phyloP scores from a whole-genome alignment of 2,113 vertebrate species.

The Redunca redunca region DNA sequence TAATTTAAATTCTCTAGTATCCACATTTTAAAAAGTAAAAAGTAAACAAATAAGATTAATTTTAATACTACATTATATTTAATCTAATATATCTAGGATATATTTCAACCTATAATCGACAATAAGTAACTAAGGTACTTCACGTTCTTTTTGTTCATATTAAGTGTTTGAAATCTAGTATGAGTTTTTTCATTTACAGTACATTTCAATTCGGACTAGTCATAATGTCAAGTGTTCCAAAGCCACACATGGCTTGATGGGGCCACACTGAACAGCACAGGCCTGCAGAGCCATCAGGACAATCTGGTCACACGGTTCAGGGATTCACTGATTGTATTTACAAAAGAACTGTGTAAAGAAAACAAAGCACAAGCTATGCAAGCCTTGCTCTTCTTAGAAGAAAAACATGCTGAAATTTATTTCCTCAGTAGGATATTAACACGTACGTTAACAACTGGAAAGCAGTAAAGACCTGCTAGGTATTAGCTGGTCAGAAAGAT shows the following conservation, averaged over 20 bases:
- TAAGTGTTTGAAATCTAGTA: neutral
- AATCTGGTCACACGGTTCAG: neutral
- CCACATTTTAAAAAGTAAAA: neutral
- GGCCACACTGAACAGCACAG: neutral
- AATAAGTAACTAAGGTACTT: neutral
- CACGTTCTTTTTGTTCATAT: neutral
- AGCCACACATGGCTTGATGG: neutral
- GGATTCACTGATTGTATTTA: neutral
- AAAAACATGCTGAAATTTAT: neutral
- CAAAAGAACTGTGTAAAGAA: neutral
- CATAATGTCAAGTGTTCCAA: neutral
- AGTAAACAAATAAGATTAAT: neutral
- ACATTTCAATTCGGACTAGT: neutral
- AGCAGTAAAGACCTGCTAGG: neutral
- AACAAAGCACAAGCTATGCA: neutral
- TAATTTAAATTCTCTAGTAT: neutral
- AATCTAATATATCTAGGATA: neutral
- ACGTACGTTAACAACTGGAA: neutral
- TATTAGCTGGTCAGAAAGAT: neutral
- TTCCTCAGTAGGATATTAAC: neutral
- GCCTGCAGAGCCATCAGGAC: neutral
- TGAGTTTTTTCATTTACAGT: neutral
- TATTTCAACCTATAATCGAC: neutral
- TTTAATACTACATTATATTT: conserved; percentile 16
- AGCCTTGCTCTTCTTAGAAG: neutral